Conservation (phyloP, 2,888 invertebrate genomes). For the Phyllotreta cruciferae region DNA sequence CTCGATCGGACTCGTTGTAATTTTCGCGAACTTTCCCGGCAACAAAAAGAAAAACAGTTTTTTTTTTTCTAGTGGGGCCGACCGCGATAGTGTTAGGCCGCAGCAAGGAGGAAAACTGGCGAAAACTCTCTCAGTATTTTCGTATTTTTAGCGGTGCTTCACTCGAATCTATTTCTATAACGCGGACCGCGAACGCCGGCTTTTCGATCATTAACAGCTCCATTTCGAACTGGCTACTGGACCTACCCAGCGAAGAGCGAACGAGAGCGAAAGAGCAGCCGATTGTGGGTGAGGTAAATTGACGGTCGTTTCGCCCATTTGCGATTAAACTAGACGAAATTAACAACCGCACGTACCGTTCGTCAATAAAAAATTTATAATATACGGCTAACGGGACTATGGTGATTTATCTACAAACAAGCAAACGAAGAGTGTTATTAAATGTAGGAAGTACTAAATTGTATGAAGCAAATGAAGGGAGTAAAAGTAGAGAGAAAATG, state of each 20-base stretch:
- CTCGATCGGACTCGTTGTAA: constrained; percentile 31
- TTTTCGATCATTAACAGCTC: constrained; percentile 35
- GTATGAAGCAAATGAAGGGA: too few species aligned
- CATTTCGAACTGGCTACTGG: constrained; percentile 26
- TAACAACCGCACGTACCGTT: background rate
- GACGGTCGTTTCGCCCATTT: constrained; percentile 11
- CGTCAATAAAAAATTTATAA: too few species aligned
- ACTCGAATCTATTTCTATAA: constrained; percentile 54
- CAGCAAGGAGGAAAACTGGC: constrained; percentile 58
- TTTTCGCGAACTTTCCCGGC: constrained; percentile 30
- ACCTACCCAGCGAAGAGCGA: constrained; percentile 12
- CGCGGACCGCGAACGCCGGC: constrained; percentile 30
- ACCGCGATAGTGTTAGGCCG: constrained; percentile 51
- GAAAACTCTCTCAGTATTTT: constrained; percentile 49
- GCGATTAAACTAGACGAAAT: constrained; percentile 9
- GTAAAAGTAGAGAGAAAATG: too few species aligned
- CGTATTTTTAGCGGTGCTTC: constrained; percentile 58
- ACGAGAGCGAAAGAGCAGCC: constrained; percentile 25
- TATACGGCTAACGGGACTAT: too few species aligned
- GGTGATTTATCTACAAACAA: too few species aligned
- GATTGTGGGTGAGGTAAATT: constrained; percentile 30
- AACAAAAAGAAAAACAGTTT: constrained; percentile 19
- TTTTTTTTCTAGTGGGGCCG: constrained; percentile 30
- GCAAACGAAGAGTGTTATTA: too few species aligned
- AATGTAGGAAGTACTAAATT: too few species aligned